Percentiles rank a stretch among this genome's conserved stretches.
Evolutionary conservation across 2,113 vertebrate genomes (phyloP).

Genomic region (Tringa solitaria): DNA sequence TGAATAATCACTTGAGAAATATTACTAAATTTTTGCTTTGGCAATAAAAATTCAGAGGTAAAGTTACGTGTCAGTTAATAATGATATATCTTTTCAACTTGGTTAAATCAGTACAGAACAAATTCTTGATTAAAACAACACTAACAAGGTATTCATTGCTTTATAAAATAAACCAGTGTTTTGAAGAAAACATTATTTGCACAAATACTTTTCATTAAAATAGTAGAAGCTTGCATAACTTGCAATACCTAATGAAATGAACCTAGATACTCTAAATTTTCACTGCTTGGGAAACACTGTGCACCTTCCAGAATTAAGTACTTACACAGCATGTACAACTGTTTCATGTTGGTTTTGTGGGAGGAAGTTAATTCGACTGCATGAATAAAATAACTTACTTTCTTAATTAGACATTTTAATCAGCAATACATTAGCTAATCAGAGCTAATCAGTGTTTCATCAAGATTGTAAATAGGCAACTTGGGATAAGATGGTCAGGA

Average conservation of each 20-base stretch:
- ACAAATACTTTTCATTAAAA: slow-evolving; percentile 38
- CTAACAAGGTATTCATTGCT: not conserved
- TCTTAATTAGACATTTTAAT: slow-evolving; percentile 70
- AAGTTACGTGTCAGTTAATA: not conserved
- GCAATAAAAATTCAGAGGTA: not conserved
- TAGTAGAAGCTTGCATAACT: not conserved
- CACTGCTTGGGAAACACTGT: not conserved
- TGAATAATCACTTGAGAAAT: not conserved
- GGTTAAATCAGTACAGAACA: not conserved
- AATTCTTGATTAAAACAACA: not conserved
- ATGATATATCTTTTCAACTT: not conserved
- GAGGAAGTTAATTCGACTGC: slow-evolving; percentile 63
- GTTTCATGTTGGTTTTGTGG: slow-evolving; percentile 12
- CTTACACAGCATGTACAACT: slow-evolving; percentile 20
- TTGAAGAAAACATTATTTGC: slow-evolving; percentile 49
- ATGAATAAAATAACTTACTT: slow-evolving; percentile 66
- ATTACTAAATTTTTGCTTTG: not conserved
- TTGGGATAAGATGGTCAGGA: slow-evolving; percentile 39
- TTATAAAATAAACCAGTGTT: not conserved
- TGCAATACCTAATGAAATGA: slow-evolving; percentile 2
- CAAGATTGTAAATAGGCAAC: slow-evolving; percentile 60
- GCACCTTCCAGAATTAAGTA: slow-evolving; percentile 21
- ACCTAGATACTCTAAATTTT: not conserved
- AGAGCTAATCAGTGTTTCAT: slow-evolving; percentile 70
- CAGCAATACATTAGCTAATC: slow-evolving; percentile 69